Conservation (phyloP, 2,888 invertebrate genomes). For the Watsonalla binaria region DNA sequence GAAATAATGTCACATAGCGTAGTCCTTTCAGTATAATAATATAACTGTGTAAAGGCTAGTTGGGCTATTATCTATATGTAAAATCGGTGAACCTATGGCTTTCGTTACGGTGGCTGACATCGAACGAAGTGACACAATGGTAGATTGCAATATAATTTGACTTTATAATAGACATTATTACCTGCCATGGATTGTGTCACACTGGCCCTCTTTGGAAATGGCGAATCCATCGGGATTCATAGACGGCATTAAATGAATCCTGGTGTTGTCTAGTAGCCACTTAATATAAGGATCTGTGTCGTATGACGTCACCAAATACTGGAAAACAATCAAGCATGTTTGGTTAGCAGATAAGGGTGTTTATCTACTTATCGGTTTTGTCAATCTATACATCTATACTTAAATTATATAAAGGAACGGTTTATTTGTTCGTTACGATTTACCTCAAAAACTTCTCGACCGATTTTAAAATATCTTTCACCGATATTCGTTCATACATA, state of each 20-base stretch:
- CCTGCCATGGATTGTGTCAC: constrained; percentile 93
- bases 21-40: too few relatives aligned
- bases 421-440: too few relatives aligned
- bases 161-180: constrained; percentile 37
- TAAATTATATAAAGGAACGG: too few relatives aligned
- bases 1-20: not conserved
- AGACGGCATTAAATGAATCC: constrained; percentile 97
- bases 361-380: constrained; percentile 1
- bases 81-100: not conserved
- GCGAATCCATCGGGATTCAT: constrained; percentile 99
- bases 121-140: not conserved
- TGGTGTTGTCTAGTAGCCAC: constrained; percentile 95
- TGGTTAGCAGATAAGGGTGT: constrained; percentile 4
- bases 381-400: too few relatives aligned
- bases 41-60: too few relatives aligned
- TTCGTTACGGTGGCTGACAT: not conserved
- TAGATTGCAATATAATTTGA: constrained; percentile 1
- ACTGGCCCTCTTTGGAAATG: constrained; percentile 92
- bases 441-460: too few relatives aligned
- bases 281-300: constrained; percentile 90
- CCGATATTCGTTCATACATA: too few relatives aligned
- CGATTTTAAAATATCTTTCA: too few relatives aligned
- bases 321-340: constrained; percentile 44
- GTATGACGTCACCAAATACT: constrained; percentile 91
- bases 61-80: too few relatives aligned